Conservation (phyloP, 2,888 invertebrate species). For the Tenodera sinensis region DNA sequence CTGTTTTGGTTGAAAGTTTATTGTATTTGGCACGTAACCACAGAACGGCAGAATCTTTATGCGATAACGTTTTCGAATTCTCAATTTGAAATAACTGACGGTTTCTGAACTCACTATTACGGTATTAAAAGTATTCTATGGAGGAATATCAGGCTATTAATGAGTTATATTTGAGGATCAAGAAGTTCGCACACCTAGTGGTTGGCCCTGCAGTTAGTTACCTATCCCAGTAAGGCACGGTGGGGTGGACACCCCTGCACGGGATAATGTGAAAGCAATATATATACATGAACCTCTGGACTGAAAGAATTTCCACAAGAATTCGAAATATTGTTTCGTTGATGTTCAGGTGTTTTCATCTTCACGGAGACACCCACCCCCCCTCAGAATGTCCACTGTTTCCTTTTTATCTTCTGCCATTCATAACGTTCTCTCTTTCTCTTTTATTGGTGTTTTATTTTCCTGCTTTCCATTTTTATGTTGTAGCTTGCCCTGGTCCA, state of each 20-base stretch:
- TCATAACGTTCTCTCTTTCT: background rate
- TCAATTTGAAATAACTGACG: no score
- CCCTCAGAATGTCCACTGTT: background rate
- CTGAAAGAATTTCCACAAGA: background rate
- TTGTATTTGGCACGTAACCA: no score
- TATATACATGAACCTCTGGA: background rate
- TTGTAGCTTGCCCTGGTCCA: background rate
- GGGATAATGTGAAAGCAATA: background rate
- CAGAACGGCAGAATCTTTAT: no score
- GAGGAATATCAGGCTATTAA: no score
- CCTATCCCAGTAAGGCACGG: no score
- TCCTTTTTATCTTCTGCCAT: background rate
- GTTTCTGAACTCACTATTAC: no score
- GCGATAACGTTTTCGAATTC: no score
- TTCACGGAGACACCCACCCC: background rate
- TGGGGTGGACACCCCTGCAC: background rate
- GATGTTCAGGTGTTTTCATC: background rate
- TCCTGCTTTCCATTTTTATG: background rate
- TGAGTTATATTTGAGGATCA: no score
- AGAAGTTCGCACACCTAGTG: no score
- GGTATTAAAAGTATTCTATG: no score
- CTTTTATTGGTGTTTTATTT: background rate
- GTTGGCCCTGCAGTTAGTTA: no score
- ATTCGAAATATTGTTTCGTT: background rate
- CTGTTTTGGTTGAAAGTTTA: no score